Evolutionary conservation across 1,140 invertebrate genomes (phyloP), one percentile per base, ranked within the genome.

Genomic region (Pogonomyrmex californicus): DNA sequence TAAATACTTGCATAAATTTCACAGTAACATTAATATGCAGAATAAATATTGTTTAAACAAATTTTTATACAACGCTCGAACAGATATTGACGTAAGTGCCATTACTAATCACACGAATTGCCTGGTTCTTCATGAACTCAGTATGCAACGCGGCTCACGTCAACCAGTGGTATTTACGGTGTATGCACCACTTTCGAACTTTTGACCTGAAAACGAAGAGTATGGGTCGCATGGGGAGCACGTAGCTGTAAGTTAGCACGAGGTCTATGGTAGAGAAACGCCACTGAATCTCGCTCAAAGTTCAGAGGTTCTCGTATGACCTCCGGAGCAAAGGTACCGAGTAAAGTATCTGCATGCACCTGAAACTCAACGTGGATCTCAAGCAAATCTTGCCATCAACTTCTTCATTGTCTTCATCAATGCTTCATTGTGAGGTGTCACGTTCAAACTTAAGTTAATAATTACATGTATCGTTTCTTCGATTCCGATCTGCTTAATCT

Each of bases 141-240:
- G 14, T 4, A 14, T 30, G 36, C 44, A 51, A 44, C 47, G 68
- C 41, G 38, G 49, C 58, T 82, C 73, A 63, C 75, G 56, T 70
- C 56, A 44, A 33, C 23, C 63, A 76, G 66, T 9, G 10, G 76
- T 51, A 86, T 77, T 62, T 49, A 62, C 83, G 63, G 51, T 63
- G 58, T 83, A 86, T 76, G 90, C 89, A 90, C 87, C 86, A 90
- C 79, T 90, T 91, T 91, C 90, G 76, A 91, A 90, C 88, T 88
- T 91, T 90, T 75, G 86, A 90, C 86, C 90, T 85, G 81, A 85
- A 91, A 91, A 86, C 82, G 79, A 87, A 54, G 63, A 66, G 38
- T 56, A 54, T 41, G 10, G 23, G 41, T 78, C 51, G 78, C 77
- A 77, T 63, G 82, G 56, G 49, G 51, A 86, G 23, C 88, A 89